Evolutionary conservation across 2,113 vertebrate species (phyloP).

Genomic region (Chaetura pelagica): DNA sequence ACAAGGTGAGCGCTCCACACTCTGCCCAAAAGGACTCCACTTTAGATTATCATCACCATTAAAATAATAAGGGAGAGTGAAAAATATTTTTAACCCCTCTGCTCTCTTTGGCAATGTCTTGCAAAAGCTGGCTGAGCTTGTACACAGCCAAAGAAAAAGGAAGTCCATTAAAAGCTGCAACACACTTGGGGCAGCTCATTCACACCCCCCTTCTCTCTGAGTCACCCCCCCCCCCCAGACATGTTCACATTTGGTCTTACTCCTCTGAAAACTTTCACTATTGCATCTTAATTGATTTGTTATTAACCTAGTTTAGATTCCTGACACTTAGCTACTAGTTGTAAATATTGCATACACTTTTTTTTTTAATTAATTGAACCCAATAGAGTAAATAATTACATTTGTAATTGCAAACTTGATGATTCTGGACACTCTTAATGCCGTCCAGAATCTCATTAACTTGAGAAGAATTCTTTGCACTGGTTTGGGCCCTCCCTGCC

Average conservation of each 20-base stretch:
- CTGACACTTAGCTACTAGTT: not conserved
- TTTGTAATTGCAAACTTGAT: not conserved
- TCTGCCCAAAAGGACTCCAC: not conserved
- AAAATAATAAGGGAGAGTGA: not conserved
- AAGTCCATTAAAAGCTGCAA: not conserved
- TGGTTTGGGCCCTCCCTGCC: fast-evolving
- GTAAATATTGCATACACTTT: not conserved
- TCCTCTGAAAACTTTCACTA: not conserved
- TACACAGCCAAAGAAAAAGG: not conserved
- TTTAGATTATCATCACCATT: not conserved
- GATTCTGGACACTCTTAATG: no score
- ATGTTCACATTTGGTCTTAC: no score
- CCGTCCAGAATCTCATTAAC: not conserved
- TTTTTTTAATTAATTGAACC: not conserved
- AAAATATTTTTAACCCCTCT: not conserved
- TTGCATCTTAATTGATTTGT: not conserved
- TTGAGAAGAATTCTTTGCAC: not conserved
- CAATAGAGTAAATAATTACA: not conserved
- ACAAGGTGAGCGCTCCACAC: no score
- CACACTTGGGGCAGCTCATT: not conserved
- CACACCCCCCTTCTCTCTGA: not conserved
- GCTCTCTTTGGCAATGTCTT: not conserved
- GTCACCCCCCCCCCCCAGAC: no score
- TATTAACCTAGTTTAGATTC: not conserved
- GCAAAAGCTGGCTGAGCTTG: not conserved